A percentile compares a stretch with the other conserved stretches of the same genome.
phyloP scores from a whole-genome alignment of 1,140 invertebrate species.

The Lepidurus arcticus region DNA sequence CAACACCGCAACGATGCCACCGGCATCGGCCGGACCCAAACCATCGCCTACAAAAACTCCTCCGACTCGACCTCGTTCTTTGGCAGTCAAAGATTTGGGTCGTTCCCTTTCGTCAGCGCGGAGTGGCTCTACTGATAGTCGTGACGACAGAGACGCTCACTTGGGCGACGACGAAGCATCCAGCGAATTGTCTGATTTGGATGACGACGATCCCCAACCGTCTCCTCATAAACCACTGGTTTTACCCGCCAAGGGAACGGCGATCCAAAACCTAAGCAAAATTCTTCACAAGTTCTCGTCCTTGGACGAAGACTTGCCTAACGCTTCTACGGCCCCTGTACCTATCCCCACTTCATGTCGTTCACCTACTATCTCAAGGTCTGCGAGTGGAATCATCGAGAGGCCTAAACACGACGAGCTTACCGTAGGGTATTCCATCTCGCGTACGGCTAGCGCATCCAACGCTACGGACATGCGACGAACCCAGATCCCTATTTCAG shows the following conservation, averaged over 20 bases:
- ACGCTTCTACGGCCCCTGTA: too few relatives aligned
- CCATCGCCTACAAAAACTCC: background rate
- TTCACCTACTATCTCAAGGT: background rate
- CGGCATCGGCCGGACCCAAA: background rate
- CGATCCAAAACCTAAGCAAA: slow-evolving; percentile 26
- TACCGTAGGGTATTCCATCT: slow-evolving; percentile 28
- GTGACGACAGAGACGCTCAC: slow-evolving; percentile 16
- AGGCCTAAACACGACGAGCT: background rate
- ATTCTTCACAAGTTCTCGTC: slow-evolving; percentile 25
- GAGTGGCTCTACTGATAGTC: slow-evolving; percentile 22
- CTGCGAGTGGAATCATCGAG: slow-evolving; percentile 10
- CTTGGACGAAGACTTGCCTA: slow-evolving; percentile 24
- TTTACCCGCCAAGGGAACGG: background rate
- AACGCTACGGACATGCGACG: slow-evolving; percentile 26
- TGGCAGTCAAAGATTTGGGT: background rate
- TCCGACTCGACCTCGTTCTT: slow-evolving; percentile 2
- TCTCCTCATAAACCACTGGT: slow-evolving; percentile 4
- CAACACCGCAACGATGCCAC: background rate
- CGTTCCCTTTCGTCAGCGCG: slow-evolving; percentile 14
- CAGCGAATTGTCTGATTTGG: background rate
- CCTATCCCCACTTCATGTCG: background rate
- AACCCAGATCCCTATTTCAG: background rate
- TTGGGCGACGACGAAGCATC: slow-evolving; percentile 29
- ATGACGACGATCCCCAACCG: slow-evolving; percentile 13
- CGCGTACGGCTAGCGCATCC: slow-evolving; percentile 16